Base-by-base conservation (phyloP, 2,797 vertebrate genomes). In the Anguilla marmorata region DNA sequence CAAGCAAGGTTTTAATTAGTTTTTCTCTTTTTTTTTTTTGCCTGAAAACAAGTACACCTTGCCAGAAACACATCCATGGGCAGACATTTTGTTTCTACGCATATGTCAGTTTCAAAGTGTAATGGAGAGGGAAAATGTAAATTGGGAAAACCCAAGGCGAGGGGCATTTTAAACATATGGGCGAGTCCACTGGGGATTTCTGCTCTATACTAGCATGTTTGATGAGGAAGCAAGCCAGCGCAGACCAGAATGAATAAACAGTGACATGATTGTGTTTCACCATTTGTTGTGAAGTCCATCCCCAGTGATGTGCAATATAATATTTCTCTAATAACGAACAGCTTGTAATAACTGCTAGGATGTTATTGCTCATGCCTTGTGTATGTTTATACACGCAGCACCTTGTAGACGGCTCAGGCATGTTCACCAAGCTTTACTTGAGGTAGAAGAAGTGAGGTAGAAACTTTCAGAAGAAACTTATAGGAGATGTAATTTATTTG, bases 201-300 rank as follows among this genome's bases (percentile, higher is more conserved):
- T n/a, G 41, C 79, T 24, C 45, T 12, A 41, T 79, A 37, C 74
- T 45, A 16, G 12, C 16, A 45, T 79, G 19, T 79, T 41, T 79
- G 33, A 19, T 45, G 33, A 79, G 74, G 74, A 41, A 41, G 50
- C 3, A 24, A 45, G 45, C 45, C 21, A 82, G 19, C 45, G 19
- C 41, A 50, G 79, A 19, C 21, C 8, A 50, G 41, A 50, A 50
- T 82, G 21, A 48, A 82, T 82, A 82, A 48, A 24, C 45, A 82
- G 19, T 82, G 41, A 82, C 79, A 45, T 24, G 45, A 82, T 9
- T 45, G 8, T 48, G 79, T 50, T 82, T 82, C 45, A 24, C 21
- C 79, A 50, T 24, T 82, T 82, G 4, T 50, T 45, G 79, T 50
- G 41, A 82, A 82, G 50, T 82, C 79, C 5, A 50, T 82, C 79